These are phyloP conservation scores for Lysandra coridon DNA, from an alignment of 2,888 invertebrate genomes.

Conservation along the genomic window DNA sequence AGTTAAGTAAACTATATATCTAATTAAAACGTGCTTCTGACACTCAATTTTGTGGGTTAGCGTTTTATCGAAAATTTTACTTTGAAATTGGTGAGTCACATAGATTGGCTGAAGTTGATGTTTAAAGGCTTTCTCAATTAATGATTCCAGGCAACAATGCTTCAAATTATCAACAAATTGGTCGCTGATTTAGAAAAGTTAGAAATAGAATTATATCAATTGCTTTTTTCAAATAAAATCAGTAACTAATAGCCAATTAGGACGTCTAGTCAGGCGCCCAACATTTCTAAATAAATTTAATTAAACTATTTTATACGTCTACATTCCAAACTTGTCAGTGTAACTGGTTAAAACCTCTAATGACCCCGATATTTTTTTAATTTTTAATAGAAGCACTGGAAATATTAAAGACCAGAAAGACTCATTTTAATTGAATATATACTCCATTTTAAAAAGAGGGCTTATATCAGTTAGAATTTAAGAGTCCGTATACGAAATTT, in stretches of 20 bases:
- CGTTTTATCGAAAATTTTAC: background rate
- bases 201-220: constrained; percentile 6
- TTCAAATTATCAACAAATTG: background rate
- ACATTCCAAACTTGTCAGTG: constrained; percentile 18
- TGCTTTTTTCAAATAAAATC: background rate
- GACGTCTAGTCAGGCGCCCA: background rate
- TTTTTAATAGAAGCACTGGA: too few relatives aligned
- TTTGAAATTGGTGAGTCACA: background rate
- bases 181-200: background rate
- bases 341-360: background rate
- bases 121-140: background rate
- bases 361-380: too few relatives aligned
- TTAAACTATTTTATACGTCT: constrained; percentile 14
- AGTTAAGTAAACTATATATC: too few relatives aligned
- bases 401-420: too few relatives aligned
- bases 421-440: too few relatives aligned
- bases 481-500: too few relatives aligned
- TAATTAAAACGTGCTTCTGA: too few relatives aligned
- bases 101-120: background rate
- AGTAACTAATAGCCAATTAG: constrained; percentile 18
- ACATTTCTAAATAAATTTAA: constrained; percentile 20
- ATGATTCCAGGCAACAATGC: background rate
- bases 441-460: too few relatives aligned
- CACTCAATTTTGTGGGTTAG: background rate
- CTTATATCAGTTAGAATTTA: too few relatives aligned